These are phyloP conservation scores for Paracentrotus lividus DNA, from an alignment of 53 echinoderm and acorn worm genomes.

Conservation along the genomic window DNA sequence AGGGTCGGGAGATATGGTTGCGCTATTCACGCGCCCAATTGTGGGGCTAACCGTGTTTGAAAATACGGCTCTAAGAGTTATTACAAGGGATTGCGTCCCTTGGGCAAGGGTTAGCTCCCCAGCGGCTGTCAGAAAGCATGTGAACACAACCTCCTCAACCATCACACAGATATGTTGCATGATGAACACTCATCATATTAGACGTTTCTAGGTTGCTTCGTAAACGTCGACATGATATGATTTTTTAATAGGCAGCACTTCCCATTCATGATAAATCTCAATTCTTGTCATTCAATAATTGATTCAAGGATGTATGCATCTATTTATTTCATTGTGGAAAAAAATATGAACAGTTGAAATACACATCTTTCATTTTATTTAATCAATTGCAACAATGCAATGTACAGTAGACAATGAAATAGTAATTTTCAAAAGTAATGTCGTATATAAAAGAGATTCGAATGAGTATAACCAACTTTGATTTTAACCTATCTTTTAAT, in stretches of 20 bases:
- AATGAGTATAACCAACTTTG: no score
- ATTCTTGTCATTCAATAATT: not conserved
- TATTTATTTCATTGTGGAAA: not conserved
- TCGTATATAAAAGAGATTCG: no score
- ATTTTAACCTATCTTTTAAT: no score
- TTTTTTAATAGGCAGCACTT: not conserved
- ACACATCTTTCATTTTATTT: not conserved
- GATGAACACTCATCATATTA: not conserved
- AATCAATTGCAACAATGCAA: no score
- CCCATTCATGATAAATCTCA: not conserved
- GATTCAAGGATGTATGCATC: not conserved
- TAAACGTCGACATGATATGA: not conserved
- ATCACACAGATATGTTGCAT: not conserved
- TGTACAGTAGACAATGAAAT: no score
- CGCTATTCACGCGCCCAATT: conserved; percentile 53
- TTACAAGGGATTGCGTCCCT: conserved; percentile 48
- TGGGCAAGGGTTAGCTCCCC: conserved; percentile 14
- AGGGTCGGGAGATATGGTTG: conserved; percentile 40
- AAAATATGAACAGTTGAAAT: not conserved
- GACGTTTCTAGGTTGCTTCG: not conserved
- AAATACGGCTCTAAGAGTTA: conserved; percentile 58
- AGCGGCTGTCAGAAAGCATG: not conserved
- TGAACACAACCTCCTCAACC: not conserved
- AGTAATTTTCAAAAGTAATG: not conserved
- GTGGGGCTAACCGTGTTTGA: conserved; percentile 14